Base-by-base conservation (phyloP, 2,888 invertebrate genomes). In the Epirrhoe tristata region DNA sequence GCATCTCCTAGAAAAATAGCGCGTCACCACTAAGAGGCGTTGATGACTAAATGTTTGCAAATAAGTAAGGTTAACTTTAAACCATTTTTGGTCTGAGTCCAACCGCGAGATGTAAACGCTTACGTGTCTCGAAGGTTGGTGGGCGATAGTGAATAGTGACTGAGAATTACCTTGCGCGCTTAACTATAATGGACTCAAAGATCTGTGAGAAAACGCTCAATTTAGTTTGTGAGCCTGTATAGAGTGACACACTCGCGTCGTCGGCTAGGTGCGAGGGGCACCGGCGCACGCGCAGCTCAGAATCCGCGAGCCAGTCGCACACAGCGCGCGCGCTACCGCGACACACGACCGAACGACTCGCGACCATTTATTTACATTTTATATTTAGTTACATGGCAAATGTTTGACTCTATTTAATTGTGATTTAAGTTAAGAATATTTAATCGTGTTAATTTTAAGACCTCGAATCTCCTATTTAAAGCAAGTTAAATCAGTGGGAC, bases 331-430 rank as follows among this genome's bases (percentile, higher is more conserved):
- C 91, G 91, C 90, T 63, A 78, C 76, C 70, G 84, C 87, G 88
- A 87, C 84, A 81, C 69, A 82, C 91, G 91, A 91, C 78, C 93
- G 93, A 93, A 93, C 93, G 91, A 92, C 89, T 88, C 93, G 91
- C 91, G 90, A 89, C 77, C 80, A 84, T 68, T 74, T 72, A 78
- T 81, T 79, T 81, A 80, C 81, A 77, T 81, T 77, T 79, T 77
- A 52, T 74, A 61, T 32, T 54, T 64, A 63, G 78, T 76, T 90
- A 84, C 84, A 89, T 87, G 92, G 91, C 92, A 90, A 85, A 81
- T 77, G 83, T 89, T 91, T 87, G 83, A 89, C 83, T 79, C 64
- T 75, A 81, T 77, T 61, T 60, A 79, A 79, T 77, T 78, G 91
- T 91, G 88, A 86, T 77, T 79, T 56, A 70, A 74, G 79, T 74